phyloP scores from a whole-genome alignment of 64 coral and sea anemone genomes.

The Porites australiensis region DNA sequence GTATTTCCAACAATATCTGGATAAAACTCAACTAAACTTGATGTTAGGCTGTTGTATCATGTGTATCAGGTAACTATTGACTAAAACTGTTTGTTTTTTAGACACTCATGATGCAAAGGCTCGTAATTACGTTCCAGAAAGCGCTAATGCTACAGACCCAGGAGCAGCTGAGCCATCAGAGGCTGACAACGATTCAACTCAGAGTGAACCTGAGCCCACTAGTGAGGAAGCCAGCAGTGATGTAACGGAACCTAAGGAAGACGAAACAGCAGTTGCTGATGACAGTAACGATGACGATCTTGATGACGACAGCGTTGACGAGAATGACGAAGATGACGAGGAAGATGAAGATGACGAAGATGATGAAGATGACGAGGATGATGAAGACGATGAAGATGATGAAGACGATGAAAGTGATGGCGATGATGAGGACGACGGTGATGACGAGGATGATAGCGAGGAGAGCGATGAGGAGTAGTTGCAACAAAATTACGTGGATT shows the following conservation, averaged over 20 bases:
- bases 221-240: conserved; percentile 24
- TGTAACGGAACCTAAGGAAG: conserved; percentile 19
- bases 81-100: background rate
- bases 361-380: conserved; percentile 29
- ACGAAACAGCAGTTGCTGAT: conserved; percentile 19
- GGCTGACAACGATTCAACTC: conserved; percentile 37
- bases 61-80: background rate
- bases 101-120: conserved; percentile 38
- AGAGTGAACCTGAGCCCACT: conserved; percentile 33
- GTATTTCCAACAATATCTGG: background rate
- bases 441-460: conserved; percentile 16
- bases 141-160: conserved; percentile 35
- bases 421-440: conserved; percentile 23
- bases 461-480: conserved; percentile 19
- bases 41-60: background rate
- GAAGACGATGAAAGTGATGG: background rate
- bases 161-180: conserved; percentile 44
- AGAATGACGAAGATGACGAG: conserved; percentile 13
- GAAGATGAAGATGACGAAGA: conserved; percentile 37
- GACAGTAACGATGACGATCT: conserved; percentile 20
- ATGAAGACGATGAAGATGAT: conserved; percentile 33
- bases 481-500: background rate
- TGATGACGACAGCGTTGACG: conserved; percentile 18
- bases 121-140: conserved; percentile 53
- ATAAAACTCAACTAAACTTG: background rate